These are phyloP conservation scores for Eubucco bourcierii DNA, from an alignment of 2,113 vertebrate species.

Conservation along the genomic window DNA sequence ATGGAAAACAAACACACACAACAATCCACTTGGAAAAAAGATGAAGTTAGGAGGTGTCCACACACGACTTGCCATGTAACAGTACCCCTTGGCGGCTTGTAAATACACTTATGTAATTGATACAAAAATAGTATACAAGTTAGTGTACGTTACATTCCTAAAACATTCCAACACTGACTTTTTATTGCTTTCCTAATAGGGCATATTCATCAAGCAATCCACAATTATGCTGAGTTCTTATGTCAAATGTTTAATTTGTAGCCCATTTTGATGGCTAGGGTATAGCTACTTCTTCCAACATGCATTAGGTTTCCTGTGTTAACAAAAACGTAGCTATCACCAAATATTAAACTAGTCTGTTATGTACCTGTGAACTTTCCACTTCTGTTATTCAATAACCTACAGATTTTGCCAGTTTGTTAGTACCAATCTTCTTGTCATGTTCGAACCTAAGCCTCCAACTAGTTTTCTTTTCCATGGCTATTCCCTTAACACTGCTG, in stretches of 20 bases:
- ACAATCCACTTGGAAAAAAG: background rate
- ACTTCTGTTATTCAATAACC: background rate
- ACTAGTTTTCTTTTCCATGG: background rate
- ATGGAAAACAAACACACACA: background rate
- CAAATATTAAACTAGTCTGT: background rate
- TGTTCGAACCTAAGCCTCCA: background rate
- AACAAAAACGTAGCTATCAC: background rate
- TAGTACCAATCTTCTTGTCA: background rate
- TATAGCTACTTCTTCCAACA: background rate
- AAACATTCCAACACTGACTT: background rate
- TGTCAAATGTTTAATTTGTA: background rate
- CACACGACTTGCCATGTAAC: background rate
- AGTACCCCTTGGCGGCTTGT: background rate
- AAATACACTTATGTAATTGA: background rate
- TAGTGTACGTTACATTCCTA: background rate
- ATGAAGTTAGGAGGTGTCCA: background rate
- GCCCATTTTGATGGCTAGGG: background rate
- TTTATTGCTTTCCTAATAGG: background rate
- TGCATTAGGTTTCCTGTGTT: background rate
- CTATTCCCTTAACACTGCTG: background rate
- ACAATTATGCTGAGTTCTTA: background rate
- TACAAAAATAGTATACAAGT: background rate
- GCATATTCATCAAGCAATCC: background rate
- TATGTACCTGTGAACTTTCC: background rate
- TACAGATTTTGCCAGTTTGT: background rate